phyloP scores from a whole-genome alignment of 2,797 vertebrate species.

The Leptatherina wallacei region DNA sequence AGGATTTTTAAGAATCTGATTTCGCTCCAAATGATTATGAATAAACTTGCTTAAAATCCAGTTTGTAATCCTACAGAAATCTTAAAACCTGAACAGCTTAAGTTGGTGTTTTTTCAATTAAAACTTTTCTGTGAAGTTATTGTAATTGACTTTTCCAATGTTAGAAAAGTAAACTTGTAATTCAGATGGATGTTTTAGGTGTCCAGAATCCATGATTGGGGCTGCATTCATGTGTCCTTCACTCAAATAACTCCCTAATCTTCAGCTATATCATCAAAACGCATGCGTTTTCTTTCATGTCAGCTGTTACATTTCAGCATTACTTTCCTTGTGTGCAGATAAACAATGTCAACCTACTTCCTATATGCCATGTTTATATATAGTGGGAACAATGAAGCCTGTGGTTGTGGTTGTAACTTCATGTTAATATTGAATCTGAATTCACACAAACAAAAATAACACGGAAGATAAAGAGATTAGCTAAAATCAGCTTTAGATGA shows the following conservation, averaged over 20 bases:
- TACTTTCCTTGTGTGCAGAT: neutral
- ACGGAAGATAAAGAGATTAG: neutral
- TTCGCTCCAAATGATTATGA: too few species aligned
- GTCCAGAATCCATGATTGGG: too few species aligned
- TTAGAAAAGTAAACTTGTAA: too few species aligned
- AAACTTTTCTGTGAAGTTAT: too few species aligned
- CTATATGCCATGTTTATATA: neutral
- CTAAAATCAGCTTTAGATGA: neutral
- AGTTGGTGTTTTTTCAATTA: too few species aligned
- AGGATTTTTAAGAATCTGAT: too few species aligned
- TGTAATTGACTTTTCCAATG: too few species aligned
- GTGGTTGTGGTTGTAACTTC: neutral
- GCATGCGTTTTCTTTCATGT: neutral
- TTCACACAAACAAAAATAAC: neutral
- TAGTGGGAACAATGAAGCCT: neutral
- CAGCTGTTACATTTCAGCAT: neutral
- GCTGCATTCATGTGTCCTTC: too few species aligned
- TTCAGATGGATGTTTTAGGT: too few species aligned
- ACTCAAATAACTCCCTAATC: neutral
- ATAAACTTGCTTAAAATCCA: too few species aligned
- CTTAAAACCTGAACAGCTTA: too few species aligned
- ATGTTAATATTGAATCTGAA: neutral
- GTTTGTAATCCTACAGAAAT: too few species aligned
- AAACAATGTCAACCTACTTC: neutral
- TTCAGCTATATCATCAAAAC: neutral